Conservation (phyloP, 2,888 invertebrate species). For the Dioctria linearis region DNA sequence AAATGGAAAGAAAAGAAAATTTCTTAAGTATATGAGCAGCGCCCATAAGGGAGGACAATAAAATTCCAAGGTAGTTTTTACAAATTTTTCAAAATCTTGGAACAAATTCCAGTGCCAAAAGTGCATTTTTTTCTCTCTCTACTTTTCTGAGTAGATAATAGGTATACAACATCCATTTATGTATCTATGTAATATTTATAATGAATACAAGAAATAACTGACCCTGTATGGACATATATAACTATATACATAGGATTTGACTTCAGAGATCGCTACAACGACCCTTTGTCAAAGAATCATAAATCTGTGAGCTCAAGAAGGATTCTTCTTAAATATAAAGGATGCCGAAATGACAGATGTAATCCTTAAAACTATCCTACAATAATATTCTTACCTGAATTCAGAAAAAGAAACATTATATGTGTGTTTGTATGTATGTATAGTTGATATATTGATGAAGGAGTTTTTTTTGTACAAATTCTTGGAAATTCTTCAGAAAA, state of each 20-base stretch:
- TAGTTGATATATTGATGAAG: conserved; percentile 26
- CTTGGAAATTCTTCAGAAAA: conserved; percentile 38
- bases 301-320: conserved; percentile 17
- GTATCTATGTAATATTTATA: neutral
- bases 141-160: neutral
- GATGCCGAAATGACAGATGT: conserved; percentile 40
- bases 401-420: neutral
- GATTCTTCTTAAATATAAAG: conserved; percentile 8
- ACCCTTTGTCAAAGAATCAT: conserved; percentile 19
- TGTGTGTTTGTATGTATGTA: too few species aligned
- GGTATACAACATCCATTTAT: neutral
- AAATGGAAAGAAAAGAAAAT: conserved; percentile 6
- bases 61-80: conserved; percentile 19
- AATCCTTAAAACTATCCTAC: neutral
- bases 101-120: conserved; percentile 1
- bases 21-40: conserved; percentile 13
- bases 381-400: conserved; percentile 26
- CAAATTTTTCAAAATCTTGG: conserved; percentile 3
- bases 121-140: neutral
- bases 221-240: too few species aligned
- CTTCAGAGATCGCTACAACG: neutral
- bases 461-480: conserved; percentile 23
- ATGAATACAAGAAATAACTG: too few species aligned
- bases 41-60: neutral
- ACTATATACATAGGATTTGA: neutral